Evolutionary conservation across 2,888 invertebrate species (phyloP).

Genomic region (Lampropteryx suffumata): DNA sequence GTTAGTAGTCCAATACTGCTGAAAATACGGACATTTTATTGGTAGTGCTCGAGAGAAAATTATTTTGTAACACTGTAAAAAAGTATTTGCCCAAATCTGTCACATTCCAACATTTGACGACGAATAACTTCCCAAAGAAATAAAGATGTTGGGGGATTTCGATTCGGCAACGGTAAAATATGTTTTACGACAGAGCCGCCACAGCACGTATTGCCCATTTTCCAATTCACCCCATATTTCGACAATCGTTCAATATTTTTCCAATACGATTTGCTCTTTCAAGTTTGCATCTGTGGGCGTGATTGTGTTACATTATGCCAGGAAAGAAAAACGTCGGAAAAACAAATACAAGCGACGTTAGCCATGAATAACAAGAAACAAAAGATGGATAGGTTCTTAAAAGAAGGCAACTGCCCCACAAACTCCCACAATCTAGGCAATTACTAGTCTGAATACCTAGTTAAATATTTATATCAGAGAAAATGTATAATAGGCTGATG

Average conservation of each 20-base stretch:
- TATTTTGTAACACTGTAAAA: neutral
- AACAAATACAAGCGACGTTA: no score
- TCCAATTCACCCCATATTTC: conserved; percentile 38
- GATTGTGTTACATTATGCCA: no score
- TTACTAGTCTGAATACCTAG: no score
- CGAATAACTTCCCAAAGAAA: conserved; percentile 29
- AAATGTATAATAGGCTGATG: neutral
- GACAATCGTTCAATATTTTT: conserved; percentile 39
- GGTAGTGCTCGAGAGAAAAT: neutral
- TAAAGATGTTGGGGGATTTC: conserved; percentile 29
- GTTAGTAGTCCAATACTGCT: no score
- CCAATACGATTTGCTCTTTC: conserved; percentile 29
- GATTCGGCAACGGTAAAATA: conserved; percentile 29
- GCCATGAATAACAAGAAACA: no score
- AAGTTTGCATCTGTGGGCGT: conserved; percentile 35
- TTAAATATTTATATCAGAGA: no score
- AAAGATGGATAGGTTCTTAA: no score
- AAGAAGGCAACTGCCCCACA: no score
- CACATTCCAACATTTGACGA: conserved; percentile 22
- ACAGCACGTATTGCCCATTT: conserved; percentile 31
- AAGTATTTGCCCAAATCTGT: neutral
- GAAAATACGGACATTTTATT: no score
- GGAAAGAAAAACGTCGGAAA: no score
- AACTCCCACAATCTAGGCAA: no score
- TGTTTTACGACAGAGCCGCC: conserved; percentile 30